A percentile compares a stretch with the other conserved stretches of the same genome.
Evolutionary conservation across 2,888 invertebrate genomes (phyloP).

Genomic region (Calliopum simillimum): DNA sequence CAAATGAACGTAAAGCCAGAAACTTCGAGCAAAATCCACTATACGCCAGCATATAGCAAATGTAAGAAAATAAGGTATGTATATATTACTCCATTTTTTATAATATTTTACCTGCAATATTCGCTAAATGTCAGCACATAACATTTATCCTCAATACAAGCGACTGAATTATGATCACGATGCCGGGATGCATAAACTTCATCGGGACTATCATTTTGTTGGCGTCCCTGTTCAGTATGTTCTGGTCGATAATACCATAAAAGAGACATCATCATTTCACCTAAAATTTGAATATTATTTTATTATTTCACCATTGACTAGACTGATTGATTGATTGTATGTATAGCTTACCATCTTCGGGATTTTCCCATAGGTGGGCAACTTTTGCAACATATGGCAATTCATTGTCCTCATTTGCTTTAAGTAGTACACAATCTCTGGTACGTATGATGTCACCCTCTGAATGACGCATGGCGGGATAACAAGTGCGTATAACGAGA

Average conservation of each 20-base stretch:
- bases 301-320: not conserved
- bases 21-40: no score
- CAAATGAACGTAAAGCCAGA: no score
- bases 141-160: slow-evolving; percentile 98
- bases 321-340: not conserved
- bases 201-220: slow-evolving; percentile 83
- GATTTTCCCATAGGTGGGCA: slow-evolving; percentile 94
- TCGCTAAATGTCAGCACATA: slow-evolving; percentile 96
- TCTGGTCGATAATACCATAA: slow-evolving; percentile 98
- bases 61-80: no score
- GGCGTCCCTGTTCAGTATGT: slow-evolving; percentile 91
- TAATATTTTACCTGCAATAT: slow-evolving; percentile 85
- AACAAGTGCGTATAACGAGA: slow-evolving; percentile 83
- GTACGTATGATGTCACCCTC: slow-evolving; percentile 89
- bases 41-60: no score
- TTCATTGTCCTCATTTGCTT: slow-evolving; percentile 85
- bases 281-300: slow-evolving; percentile 68
- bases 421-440: slow-evolving; percentile 91
- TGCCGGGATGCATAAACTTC: slow-evolving; percentile 97
- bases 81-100: not conserved
- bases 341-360: slow-evolving; percentile 81
- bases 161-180: slow-evolving; percentile 94
- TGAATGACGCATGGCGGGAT: slow-evolving; percentile 88
- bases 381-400: slow-evolving; percentile 96
- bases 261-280: slow-evolving; percentile 97